Base-by-base conservation (phyloP, 2,888 invertebrate genomes). In the Macrophya annulata region DNA sequence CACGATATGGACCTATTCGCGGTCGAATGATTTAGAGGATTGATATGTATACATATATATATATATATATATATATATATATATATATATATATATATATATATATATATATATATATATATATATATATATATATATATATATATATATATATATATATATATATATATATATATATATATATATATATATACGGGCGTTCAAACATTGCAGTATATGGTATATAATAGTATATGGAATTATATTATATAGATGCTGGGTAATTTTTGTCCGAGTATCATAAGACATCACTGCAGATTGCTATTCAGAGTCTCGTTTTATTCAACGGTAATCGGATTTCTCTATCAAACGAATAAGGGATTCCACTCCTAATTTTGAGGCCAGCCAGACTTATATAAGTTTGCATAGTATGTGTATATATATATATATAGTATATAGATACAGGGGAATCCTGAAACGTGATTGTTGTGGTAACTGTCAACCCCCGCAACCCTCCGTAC, bases 401-500 rank as follows among this genome's bases (percentile, higher is more conserved):
- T n/a, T n/a, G n/a, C n/a, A n/a, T n/a, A n/a, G n/a, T n/a, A n/a
- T n/a, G n/a, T n/a, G n/a, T n/a, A n/a, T n/a, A n/a, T n/a, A n/a
- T n/a, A n/a, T n/a, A n/a, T n/a, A n/a, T n/a, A n/a, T n/a, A n/a
- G n/a, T n/a, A n/a, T n/a, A n/a, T n/a, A n/a, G n/a, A n/a, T n/a
- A n/a, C n/a, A n/a, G n/a, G 25, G 21, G 12, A 74, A 74, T 74
- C n/a, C 43, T 21, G n/a, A 40, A 45, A 43, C 72, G 72, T 74
- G 72, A 74, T 74, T 74, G 72, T 74, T 45, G 72, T 45, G 43
- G 45, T 40, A 21, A 74, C 72, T 74, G 72, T 74, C 45, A 74
- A 74, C 45, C 72, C 43, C 21, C 45, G 10, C 43, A 43, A 48
- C 48, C 68, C 37, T 10, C 37, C 68, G 31, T 15, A 17, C 37